Conservation (phyloP, 1,140 invertebrate genomes). For the Lepidostoma basale region DNA sequence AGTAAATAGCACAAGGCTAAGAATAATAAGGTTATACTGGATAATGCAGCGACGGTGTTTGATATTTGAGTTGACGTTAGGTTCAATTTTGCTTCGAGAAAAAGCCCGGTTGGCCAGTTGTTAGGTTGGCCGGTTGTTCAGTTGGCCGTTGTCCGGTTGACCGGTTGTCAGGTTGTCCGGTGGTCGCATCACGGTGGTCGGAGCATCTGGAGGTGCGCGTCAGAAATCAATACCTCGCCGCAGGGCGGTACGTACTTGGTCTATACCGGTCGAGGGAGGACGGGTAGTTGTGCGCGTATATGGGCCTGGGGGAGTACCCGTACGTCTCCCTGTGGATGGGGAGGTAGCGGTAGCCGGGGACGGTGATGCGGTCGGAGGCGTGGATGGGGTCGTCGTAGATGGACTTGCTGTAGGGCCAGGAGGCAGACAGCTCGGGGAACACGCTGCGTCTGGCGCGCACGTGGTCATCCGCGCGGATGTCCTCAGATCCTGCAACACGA, state of each 20-base stretch:
- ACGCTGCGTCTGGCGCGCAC: slow-evolving; percentile 71
- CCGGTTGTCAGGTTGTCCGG: background rate
- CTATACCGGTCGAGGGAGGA: slow-evolving; percentile 75
- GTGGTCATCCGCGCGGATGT: slow-evolving; percentile 84
- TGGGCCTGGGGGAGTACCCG: slow-evolving; percentile 82
- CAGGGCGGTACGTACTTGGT: slow-evolving; percentile 75
- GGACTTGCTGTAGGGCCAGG: slow-evolving; percentile 78
- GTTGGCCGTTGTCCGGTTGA: slow-evolving; percentile 14
- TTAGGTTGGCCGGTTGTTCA: no score
- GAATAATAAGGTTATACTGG: no score
- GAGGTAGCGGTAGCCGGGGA: slow-evolving; percentile 86
- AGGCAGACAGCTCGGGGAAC: slow-evolving; percentile 71
- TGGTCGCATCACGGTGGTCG: slow-evolving; percentile 21
- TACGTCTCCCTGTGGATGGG: slow-evolving; percentile 87
- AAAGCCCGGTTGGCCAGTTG: no score
- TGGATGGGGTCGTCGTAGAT: slow-evolving; percentile 82
- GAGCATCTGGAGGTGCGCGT: background rate
- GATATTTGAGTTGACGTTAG: no score
- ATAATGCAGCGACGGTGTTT: no score
- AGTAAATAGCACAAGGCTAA: no score
- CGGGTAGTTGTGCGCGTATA: slow-evolving; percentile 84
- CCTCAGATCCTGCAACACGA: slow-evolving; percentile 85
- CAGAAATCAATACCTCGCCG: slow-evolving; percentile 14
- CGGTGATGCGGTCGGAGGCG: slow-evolving; percentile 80
- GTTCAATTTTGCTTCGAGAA: no score